phyloP scores from a whole-genome alignment of 2,888 invertebrate genomes.

The Aphrophora alni region DNA sequence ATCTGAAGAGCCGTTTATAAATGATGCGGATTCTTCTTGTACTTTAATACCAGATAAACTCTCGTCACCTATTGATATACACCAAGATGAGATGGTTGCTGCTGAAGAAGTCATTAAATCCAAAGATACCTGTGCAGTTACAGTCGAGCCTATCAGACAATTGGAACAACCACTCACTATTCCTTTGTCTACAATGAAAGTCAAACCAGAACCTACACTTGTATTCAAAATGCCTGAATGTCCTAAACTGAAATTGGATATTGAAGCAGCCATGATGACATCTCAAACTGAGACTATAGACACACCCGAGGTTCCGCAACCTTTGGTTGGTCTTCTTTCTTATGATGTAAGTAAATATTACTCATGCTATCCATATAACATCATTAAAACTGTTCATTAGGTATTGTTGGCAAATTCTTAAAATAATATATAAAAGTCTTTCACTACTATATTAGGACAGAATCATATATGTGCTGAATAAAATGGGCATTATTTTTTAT shows the following conservation, averaged over 20 bases:
- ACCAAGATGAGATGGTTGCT: not conserved
- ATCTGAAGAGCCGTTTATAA: slow-evolving; percentile 19
- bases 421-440: too few relatives aligned
- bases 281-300: slow-evolving; percentile 46
- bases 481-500: too few relatives aligned
- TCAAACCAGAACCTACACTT: not conserved
- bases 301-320: slow-evolving; percentile 59
- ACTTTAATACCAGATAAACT: not conserved
- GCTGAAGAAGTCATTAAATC: not conserved
- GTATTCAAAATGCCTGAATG: not conserved
- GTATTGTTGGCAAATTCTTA: too few relatives aligned
- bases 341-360: slow-evolving; percentile 49
- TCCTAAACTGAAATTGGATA: slow-evolving; percentile 37
- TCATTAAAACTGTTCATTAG: too few relatives aligned
- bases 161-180: not conserved
- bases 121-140: not conserved
- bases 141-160: not conserved
- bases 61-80: not conserved
- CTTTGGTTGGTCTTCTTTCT: slow-evolving; percentile 50
- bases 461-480: too few relatives aligned
- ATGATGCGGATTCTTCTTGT: not conserved
- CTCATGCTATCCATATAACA: too few relatives aligned
- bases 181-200: not conserved
- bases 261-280: slow-evolving; percentile 23
- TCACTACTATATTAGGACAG: too few relatives aligned